Percentiles rank a stretch among this genome's conserved stretches.
phyloP scores from a whole-genome alignment of 2,113 vertebrate genomes.

The Corynorhinus townsendii region DNA sequence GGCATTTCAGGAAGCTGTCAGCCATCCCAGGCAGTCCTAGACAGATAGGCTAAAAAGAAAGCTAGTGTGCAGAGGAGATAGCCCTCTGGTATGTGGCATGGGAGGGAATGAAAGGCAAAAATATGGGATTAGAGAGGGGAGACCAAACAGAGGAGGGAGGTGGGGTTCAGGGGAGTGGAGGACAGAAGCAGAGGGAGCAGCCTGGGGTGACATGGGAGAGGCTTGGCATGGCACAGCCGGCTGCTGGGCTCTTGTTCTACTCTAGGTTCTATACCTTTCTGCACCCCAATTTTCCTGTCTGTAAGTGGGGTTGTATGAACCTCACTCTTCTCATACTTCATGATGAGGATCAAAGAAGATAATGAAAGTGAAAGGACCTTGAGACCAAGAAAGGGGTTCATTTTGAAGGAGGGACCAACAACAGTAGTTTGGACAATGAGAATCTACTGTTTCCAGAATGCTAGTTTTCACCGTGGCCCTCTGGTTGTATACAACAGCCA shows the following conservation, averaged over 20 bases:
- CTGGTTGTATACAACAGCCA: neutral
- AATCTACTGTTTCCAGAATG: neutral
- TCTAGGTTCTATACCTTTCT: neutral
- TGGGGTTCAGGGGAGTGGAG: too few relatives aligned
- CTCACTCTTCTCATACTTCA: neutral
- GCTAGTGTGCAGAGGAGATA: neutral
- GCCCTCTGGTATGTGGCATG: neutral
- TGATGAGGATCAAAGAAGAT: neutral
- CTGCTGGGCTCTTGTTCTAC: neutral
- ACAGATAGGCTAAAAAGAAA: neutral
- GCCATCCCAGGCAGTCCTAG: neutral
- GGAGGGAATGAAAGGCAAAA: neutral
- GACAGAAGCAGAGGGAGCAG: neutral
- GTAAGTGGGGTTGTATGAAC: too few relatives aligned
- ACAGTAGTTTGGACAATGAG: neutral
- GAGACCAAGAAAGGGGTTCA: neutral
- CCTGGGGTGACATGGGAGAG: fast-evolving
- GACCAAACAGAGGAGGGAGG: neutral
- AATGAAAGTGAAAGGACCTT: neutral
- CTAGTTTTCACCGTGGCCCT: fast-evolving
- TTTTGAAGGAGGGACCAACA: neutral
- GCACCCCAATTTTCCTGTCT: neutral
- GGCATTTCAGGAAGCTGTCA: neutral
- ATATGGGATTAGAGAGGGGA: neutral
- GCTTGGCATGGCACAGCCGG: too few relatives aligned